phyloP scores from a whole-genome alignment of 2,888 invertebrate genomes.

The Ommatoiulus sabulosus region DNA sequence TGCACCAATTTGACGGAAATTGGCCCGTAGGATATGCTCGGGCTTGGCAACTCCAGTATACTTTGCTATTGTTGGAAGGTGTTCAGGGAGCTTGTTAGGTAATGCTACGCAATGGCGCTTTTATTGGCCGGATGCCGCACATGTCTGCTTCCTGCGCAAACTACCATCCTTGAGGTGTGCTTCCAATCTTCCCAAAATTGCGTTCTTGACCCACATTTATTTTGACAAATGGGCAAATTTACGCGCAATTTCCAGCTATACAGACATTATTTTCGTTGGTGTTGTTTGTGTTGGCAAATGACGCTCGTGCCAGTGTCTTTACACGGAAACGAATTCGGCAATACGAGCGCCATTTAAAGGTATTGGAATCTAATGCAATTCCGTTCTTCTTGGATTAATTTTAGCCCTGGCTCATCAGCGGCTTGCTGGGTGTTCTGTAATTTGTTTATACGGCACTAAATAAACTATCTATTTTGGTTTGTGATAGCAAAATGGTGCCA shows the following conservation, averaged over 20 bases:
- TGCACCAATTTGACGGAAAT: not conserved
- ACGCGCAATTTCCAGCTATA: not conserved
- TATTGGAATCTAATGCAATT: not conserved
- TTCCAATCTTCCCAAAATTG: constrained; percentile 18
- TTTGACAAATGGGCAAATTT: constrained; percentile 43
- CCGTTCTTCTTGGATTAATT: not conserved
- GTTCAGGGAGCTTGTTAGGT: not conserved
- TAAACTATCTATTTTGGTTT: constrained; percentile 35
- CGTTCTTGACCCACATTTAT: constrained; percentile 39
- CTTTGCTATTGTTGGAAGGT: not conserved
- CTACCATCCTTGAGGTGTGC: constrained; percentile 11
- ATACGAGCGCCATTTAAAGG: not conserved
- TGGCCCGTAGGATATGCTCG: not conserved
- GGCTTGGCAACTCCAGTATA: not conserved
- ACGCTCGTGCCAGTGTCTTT: not conserved
- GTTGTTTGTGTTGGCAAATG: constrained; percentile 24
- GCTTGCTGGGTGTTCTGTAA: constrained; percentile 18
- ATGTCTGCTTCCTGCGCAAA: not conserved
- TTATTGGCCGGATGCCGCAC: constrained; percentile 16
- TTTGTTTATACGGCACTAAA: not conserved
- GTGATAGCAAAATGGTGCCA: not conserved
- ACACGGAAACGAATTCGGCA: not conserved
- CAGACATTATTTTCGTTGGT: constrained; percentile 26
- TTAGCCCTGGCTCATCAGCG: constrained; percentile 1
- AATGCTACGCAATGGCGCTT: not conserved